Evolutionary conservation across 2,888 invertebrate species (phyloP).

Genomic region (Priocnemis perturbator): DNA sequence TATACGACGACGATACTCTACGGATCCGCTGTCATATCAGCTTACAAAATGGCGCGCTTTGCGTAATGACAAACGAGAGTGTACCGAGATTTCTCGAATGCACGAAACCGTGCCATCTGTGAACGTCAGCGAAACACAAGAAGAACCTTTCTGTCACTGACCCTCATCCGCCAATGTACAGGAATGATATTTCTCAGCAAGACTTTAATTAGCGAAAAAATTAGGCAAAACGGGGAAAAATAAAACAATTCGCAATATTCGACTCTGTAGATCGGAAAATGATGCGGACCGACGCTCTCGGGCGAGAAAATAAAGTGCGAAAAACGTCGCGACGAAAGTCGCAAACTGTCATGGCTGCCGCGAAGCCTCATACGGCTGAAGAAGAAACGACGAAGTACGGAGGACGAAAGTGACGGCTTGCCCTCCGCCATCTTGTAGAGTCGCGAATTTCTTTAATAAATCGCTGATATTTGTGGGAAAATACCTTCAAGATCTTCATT

Average conservation of each 20-base stretch:
- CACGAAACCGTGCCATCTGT: slow-evolving; percentile 70
- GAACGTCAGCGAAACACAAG: slow-evolving; percentile 49
- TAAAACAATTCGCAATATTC: no score
- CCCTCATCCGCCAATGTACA: slow-evolving; percentile 29
- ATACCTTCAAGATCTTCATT: slow-evolving; percentile 71
- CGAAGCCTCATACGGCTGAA: slow-evolving; percentile 39
- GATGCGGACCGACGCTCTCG: no score
- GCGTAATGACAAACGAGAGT: slow-evolving; percentile 35
- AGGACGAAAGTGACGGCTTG: slow-evolving; percentile 57
- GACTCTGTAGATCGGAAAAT: no score
- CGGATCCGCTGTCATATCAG: slow-evolving; percentile 19
- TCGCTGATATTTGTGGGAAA: slow-evolving; percentile 63
- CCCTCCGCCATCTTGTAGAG: slow-evolving; percentile 69
- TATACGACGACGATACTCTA: no score
- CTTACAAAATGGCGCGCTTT: slow-evolving; percentile 47
- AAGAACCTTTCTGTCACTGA: slow-evolving; percentile 59
- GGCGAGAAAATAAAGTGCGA: no score
- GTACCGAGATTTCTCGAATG: slow-evolving; percentile 48
- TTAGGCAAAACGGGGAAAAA: no score
- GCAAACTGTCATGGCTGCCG: slow-evolving; percentile 68
- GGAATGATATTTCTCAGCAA: no score
- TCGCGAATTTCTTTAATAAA: slow-evolving; percentile 58
- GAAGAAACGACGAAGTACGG: slow-evolving; percentile 47
- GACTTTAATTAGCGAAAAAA: no score
- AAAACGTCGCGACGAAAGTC: slow-evolving; percentile 51